Evolutionary conservation across 2,888 invertebrate species (phyloP), one percentile per base, ranked within the genome.

Genomic region (Tribolium freemani): DNA sequence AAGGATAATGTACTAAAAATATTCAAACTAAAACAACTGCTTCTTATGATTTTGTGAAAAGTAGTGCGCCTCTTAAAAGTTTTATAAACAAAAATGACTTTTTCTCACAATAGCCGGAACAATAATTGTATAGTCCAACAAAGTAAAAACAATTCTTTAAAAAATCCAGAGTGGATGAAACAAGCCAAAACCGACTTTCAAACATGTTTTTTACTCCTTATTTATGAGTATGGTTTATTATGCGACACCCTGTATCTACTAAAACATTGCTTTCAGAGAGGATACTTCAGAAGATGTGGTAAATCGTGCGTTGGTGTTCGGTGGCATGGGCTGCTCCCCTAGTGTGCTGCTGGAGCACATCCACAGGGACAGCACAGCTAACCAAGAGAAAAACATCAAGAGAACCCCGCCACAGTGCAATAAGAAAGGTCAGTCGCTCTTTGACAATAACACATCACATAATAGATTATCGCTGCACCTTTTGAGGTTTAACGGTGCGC

Each of bases 291-390:
- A 54, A 11, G 57, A 74, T 72, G 74, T 50, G 54, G 61, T 77
- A 38, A n/a, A 38, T 38, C 38, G 38, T 38, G 38, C 38, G 38
- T 38, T 38, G 38, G 38, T 38, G 38, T 71, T 68, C 61, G 80
- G 81, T 81, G 88, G 86, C 78, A 91, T 91, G 91, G 91, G 91
- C 84, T 91, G 91, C 83, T 90, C 90, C 76, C 91, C 91, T 79
- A 91, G 91, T 83, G 90, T 90, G 87, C 86, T 91, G 78, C 86
- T 90, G 81, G 90, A 90, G 84, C 90, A 90, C 84, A 89, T 90
- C 85, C 89, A 90, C 69, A 88, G 90, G 75, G 90, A 89, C 86
- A 89, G 90, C 86, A 81, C 82, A 10, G 77, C 80, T 66, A 81
- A 78, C 74, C 84, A 81, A 70, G 83, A 83, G 54, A 84, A 82